These are phyloP conservation scores for Camponotus fellah DNA, from an alignment of 2,888 invertebrate genomes.

Conservation along the genomic window DNA sequence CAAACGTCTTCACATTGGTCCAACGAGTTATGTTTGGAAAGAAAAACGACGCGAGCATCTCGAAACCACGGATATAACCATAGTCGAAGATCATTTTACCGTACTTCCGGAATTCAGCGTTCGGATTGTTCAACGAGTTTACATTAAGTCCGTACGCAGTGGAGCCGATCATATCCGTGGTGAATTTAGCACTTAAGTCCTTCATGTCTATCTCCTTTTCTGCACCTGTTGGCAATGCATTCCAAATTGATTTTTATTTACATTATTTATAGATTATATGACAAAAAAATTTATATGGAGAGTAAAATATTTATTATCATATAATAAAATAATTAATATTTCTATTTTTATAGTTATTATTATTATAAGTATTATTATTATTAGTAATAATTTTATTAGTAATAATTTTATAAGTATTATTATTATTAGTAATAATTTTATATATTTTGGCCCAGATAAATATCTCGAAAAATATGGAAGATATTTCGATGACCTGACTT, in stretches of 20 bases:
- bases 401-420: too few species aligned
- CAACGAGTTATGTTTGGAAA: constrained; percentile 83
- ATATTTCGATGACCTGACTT: too few species aligned
- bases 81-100: constrained; percentile 85
- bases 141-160: constrained; percentile 86
- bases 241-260: neutral
- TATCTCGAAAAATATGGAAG: too few species aligned
- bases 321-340: too few species aligned
- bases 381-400: too few species aligned
- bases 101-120: constrained; percentile 85
- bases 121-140: constrained; percentile 85
- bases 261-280: neutral
- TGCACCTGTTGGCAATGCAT: constrained; percentile 54
- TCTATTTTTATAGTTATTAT: too few species aligned
- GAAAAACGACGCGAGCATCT: constrained; percentile 85
- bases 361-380: too few species aligned
- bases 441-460: too few species aligned
- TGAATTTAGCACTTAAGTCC: constrained; percentile 78
- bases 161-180: constrained; percentile 86
- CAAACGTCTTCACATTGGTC: constrained; percentile 84
- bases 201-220: constrained; percentile 77
- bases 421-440: too few species aligned
- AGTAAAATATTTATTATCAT: too few species aligned
- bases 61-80: constrained; percentile 80
- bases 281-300: too few species aligned